Conservation (phyloP, 1,140 invertebrate species). For the Pissodes strobi region DNA sequence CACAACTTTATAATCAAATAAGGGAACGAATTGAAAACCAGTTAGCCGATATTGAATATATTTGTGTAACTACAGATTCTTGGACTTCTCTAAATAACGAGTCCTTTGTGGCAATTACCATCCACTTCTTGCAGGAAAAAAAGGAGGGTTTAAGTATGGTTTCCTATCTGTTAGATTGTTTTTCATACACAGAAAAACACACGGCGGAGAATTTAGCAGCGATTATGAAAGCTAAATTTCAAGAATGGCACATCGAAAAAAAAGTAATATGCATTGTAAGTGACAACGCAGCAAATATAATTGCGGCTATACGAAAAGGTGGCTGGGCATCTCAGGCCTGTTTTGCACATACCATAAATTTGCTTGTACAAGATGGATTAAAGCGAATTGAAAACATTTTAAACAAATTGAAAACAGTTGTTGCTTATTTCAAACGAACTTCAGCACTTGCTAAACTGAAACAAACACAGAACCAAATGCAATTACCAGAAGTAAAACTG, state of each 20-base stretch:
- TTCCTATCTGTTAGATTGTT: conserved; percentile 11
- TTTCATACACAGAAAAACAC: conserved; percentile 7
- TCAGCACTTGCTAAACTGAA: conserved; percentile 6
- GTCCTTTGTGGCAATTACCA: conserved; percentile 9
- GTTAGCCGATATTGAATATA: too few species aligned
- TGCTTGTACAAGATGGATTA: conserved; percentile 12
- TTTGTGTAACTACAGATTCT: conserved; percentile 10
- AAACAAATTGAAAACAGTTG: conserved; percentile 17
- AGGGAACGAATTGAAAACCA: too few species aligned
- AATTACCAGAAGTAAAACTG: conserved; percentile 8
- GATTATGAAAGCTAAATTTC: not conserved
- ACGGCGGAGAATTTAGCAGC: conserved; percentile 10
- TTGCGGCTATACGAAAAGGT: conserved; percentile 6
- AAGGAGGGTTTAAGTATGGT: not conserved
- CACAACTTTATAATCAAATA: too few species aligned
- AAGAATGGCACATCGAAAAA: conserved; percentile 11
- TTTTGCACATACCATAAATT: conserved; percentile 23
- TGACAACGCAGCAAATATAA: conserved; percentile 24
- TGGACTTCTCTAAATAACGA: conserved; percentile 19
- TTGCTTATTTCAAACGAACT: conserved; percentile 22
- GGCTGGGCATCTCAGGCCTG: not conserved
- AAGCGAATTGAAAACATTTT: not conserved
- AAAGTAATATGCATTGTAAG: conserved; percentile 13
- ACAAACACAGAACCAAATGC: conserved; percentile 10
- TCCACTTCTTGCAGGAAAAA: conserved; percentile 3